These are phyloP conservation scores for Erynnis tages DNA, from an alignment of 2,888 invertebrate genomes.

Conservation along the genomic window DNA sequence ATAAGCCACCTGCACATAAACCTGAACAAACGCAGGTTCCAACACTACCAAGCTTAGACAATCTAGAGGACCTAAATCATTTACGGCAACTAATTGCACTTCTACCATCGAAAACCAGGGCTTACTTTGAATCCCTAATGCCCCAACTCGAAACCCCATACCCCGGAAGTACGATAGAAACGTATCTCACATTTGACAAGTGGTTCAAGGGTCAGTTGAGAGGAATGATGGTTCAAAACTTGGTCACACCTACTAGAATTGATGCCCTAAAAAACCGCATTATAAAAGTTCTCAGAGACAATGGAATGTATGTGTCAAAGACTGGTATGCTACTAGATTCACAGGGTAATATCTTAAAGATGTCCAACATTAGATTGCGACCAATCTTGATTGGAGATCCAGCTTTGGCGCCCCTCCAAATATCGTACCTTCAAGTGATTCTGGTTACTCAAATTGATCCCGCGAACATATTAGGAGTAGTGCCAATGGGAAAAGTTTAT, in stretches of 20 bases:
- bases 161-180: not conserved
- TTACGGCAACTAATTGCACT: not conserved
- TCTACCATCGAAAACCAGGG: not conserved
- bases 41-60: not conserved
- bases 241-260: conserved; percentile 36
- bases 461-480: conserved; percentile 50
- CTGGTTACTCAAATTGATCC: conserved; percentile 36
- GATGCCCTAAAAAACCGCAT: conserved; percentile 41
- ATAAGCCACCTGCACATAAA: too few species aligned
- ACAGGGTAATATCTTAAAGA: conserved; percentile 41
- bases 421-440: conserved; percentile 5
- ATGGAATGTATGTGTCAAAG: conserved; percentile 38
- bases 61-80: not conserved
- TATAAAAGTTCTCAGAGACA: conserved; percentile 43
- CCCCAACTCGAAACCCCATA: not conserved
- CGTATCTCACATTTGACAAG: conserved; percentile 40
- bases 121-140: not conserved
- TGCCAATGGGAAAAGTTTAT: conserved; percentile 48
- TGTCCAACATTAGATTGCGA: conserved; percentile 46
- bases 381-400: conserved; percentile 51
- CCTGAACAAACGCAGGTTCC: too few species aligned
- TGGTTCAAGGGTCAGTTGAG: conserved; percentile 49
- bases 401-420: conserved; percentile 8
- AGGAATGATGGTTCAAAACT: conserved; percentile 33
- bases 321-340: conserved; percentile 43